Evolutionary conservation across 2,113 vertebrate species (phyloP).

Genomic region (Martes martes): DNA sequence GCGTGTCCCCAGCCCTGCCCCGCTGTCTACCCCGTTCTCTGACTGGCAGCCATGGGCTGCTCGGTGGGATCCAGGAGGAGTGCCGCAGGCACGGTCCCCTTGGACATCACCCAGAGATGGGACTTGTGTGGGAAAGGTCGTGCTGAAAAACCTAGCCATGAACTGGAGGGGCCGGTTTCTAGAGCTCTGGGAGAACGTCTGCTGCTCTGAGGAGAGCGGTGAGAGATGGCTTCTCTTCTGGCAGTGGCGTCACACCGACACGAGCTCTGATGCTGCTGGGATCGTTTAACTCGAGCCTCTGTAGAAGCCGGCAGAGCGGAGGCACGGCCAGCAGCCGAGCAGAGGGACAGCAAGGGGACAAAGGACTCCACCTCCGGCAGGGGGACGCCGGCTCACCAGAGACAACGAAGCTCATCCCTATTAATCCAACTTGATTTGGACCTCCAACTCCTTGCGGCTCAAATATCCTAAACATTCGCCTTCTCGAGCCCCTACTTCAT

Average conservation of each 20-base stretch:
- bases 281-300: neutral
- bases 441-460: neutral
- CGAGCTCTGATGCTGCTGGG: too few relatives aligned
- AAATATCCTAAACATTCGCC: neutral
- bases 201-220: neutral
- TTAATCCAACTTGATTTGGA: neutral
- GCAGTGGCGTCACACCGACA: neutral
- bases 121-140: neutral
- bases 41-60: neutral
- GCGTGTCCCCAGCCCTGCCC: neutral
- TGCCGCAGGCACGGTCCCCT: neutral
- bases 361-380: neutral
- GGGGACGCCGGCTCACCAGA: fast-evolving
- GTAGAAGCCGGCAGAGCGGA: neutral
- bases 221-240: too few relatives aligned
- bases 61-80: neutral
- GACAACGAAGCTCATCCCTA: neutral
- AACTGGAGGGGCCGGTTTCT: neutral
- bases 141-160: neutral
- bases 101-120: fast-evolving
- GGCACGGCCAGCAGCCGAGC: neutral
- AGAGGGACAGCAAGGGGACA: neutral
- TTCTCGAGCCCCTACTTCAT: neutral
- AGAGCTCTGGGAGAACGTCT: neutral
- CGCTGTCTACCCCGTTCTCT: neutral